Evolutionary conservation across 2,797 vertebrate species (phyloP), one percentile per base, ranked within the genome.

Genomic region (Halcyon badia): DNA sequence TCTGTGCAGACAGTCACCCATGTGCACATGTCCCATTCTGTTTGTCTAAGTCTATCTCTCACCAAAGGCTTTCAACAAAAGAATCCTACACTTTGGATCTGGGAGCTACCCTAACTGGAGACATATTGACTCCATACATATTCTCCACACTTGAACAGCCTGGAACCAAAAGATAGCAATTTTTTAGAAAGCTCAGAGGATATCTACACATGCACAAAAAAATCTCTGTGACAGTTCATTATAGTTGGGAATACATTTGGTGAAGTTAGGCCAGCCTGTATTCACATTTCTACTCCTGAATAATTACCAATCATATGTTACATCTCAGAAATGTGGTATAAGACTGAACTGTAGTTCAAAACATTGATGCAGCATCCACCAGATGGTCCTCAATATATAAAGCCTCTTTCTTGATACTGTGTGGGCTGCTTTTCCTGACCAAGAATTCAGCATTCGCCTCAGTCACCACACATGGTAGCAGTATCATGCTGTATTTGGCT

Each of bases 361-460:
- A 96, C 93, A 94, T 72, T 94, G 91, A 94, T 94, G 90, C 71
- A 94, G 75, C 75, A 95, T 89, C 68, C 28, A 95, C 62, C 91
- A 97, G 87, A 94, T 94, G 87, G 91, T 94, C n/a, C 56, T 68
- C 56, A 91, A 73, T 79, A 72, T 73, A 95, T 51, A 58, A 93
- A 93, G 42, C 58, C 76, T 89, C 87, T 85, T 90, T 62, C 94
- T 85, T 95, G 91, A 91, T 92, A 82, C 82, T 95, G 83, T 87
- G 91, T 92, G 91, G 87, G 84, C 51, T 96, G 68, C 81, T 95
- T 92, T 95, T 96, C 91, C 93, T 95, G 94, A 92, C 93, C 94
- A 89, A 84, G 71, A 87, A 89, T 82, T 92, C 91, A 93, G 49
- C 54, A 76, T 84, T 89, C 0, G 2, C 76, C 73, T 93, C 78